Conservation (phyloP, 2,888 invertebrate genomes). For the Andrena dorsata region DNA sequence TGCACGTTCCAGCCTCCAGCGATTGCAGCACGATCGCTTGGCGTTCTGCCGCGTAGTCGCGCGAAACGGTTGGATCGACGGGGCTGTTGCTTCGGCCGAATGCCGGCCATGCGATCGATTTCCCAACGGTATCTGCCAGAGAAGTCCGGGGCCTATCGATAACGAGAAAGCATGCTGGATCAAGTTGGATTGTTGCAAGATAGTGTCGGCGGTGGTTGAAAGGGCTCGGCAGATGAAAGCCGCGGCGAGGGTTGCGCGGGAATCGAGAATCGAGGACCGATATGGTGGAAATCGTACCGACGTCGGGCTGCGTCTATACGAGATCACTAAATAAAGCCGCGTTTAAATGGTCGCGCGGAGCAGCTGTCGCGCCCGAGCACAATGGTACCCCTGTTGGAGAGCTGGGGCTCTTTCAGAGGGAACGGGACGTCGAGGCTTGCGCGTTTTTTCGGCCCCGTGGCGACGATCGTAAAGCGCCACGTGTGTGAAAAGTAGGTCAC, state of each 20-base stretch:
- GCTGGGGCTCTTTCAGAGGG: slow-evolving; percentile 66
- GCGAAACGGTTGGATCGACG: slow-evolving; percentile 71
- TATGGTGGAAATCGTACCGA: background rate
- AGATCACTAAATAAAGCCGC: slow-evolving; percentile 50
- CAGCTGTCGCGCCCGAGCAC: slow-evolving; percentile 63
- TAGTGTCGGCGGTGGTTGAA: background rate
- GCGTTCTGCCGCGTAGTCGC: background rate
- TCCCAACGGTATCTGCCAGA: slow-evolving; percentile 25
- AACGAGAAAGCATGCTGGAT: background rate
- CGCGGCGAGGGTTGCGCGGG: background rate
- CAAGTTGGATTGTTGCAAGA: background rate
- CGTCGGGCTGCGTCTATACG: background rate
- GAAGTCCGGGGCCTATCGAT: background rate
- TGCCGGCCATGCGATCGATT: slow-evolving; percentile 69
- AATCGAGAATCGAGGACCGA: background rate
- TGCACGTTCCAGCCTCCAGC: no score
- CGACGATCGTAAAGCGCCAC: slow-evolving; percentile 72
- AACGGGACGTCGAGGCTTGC: slow-evolving; percentile 47
- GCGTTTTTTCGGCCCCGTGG: slow-evolving; percentile 59
- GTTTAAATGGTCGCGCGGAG: slow-evolving; percentile 62
- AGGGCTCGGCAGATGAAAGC: background rate
- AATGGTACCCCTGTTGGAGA: slow-evolving; percentile 70
- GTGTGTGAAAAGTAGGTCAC: slow-evolving; percentile 74
- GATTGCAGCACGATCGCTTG: slow-evolving; percentile 24
- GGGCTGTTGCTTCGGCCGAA: slow-evolving; percentile 70